phyloP scores from a whole-genome alignment of 30 jellyfish, hydroid and myxozoan species.

The Pelagia noctiluca region DNA sequence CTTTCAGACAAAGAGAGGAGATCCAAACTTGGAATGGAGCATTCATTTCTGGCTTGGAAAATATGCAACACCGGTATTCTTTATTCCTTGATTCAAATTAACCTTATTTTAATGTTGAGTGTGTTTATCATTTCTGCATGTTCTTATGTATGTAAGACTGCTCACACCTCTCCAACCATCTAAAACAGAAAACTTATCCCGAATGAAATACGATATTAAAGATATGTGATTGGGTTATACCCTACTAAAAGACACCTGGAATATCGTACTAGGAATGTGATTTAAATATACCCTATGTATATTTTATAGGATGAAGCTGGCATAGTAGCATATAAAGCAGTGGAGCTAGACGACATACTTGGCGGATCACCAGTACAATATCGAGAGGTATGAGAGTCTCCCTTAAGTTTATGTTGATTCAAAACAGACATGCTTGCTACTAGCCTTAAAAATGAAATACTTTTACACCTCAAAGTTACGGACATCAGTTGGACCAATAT shows the following conservation, averaged over 20 bases:
- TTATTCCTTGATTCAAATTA: neutral
- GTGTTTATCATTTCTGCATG: too few relatives aligned
- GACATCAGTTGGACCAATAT: too few relatives aligned
- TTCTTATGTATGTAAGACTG: too few relatives aligned
- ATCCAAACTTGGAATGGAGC: conserved; percentile 77
- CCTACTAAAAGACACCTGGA: too few relatives aligned
- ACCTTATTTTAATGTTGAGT: neutral
- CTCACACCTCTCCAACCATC: too few relatives aligned
- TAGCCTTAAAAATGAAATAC: too few relatives aligned
- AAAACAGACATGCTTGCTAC: neutral
- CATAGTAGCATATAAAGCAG: conserved; percentile 92
- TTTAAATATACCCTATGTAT: too few relatives aligned
- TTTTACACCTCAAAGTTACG: neutral
- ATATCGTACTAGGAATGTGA: too few relatives aligned
- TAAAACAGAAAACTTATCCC: too few relatives aligned
- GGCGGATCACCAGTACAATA: conserved; percentile 96
- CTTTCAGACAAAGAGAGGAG: conserved; percentile 73
- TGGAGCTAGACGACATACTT: conserved; percentile 86
- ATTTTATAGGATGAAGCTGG: conserved; percentile 99
- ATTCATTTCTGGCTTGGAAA: conserved; percentile 91
- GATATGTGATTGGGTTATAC: too few relatives aligned
- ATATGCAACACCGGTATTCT: conserved; percentile 76
- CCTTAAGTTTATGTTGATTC: conserved; percentile 13
- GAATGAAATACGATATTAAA: too few relatives aligned
- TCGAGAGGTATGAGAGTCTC: conserved; percentile 76